phyloP scores from a whole-genome alignment of 2,797 vertebrate species.

The Xyrichtys novacula region DNA sequence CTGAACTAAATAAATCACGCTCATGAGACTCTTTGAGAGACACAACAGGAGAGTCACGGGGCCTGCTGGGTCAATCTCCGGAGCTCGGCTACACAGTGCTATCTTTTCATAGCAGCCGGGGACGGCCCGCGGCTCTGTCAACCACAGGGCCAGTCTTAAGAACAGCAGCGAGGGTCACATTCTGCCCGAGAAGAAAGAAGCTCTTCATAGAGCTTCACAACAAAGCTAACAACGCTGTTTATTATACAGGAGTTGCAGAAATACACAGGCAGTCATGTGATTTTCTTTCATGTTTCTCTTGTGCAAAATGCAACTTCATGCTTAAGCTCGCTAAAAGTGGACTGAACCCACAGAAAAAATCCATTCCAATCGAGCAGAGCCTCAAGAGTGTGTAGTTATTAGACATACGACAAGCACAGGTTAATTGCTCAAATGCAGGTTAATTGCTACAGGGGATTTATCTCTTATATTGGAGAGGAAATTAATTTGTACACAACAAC shows the following conservation, averaged over 20 bases:
- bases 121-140: conserved; percentile 66
- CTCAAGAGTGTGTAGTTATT: conserved; percentile 58
- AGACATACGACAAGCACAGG: conserved; percentile 56
- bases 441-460: conserved; percentile 72
- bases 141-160: conserved; percentile 61
- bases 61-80: conserved; percentile 63
- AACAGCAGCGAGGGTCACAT: conserved; percentile 66
- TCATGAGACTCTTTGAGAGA: conserved; percentile 71
- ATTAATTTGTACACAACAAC: conserved; percentile 69
- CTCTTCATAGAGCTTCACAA: conserved; percentile 51
- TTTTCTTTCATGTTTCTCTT: conserved; percentile 12
- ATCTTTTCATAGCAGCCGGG: conserved; percentile 73
- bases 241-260: conserved; percentile 15
- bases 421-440: conserved; percentile 72
- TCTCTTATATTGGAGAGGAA: conserved; percentile 66
- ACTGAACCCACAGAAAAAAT: conserved; percentile 10
- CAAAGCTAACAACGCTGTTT: conserved; percentile 39
- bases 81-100: conserved; percentile 64
- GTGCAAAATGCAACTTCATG: background rate
- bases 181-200: conserved; percentile 59
- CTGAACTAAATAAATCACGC: conserved; percentile 72
- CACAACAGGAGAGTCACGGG: conserved; percentile 74
- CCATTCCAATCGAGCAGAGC: conserved; percentile 9
- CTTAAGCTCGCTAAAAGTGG: conserved; percentile 18
- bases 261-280: conserved; percentile 51